Conservation (phyloP, 1,140 invertebrate genomes). For the Saccostrea glomerata region DNA sequence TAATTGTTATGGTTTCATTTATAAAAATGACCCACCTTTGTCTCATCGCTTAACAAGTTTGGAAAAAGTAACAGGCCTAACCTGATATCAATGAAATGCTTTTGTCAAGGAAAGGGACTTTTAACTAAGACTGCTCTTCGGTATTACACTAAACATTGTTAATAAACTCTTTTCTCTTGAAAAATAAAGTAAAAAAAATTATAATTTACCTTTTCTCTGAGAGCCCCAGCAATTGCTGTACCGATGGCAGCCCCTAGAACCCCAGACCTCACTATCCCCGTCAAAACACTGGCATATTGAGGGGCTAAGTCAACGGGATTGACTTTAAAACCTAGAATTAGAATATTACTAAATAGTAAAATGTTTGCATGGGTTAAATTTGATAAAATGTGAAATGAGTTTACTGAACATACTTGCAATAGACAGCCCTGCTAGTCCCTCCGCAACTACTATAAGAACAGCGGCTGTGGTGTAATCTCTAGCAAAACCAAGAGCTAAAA, state of each 20-base stretch:
- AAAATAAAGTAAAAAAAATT: too few relatives aligned
- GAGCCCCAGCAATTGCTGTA: conserved; percentile 52
- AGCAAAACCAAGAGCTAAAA: conserved; percentile 55
- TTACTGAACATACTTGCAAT: conserved; percentile 57
- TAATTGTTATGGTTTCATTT: too few relatives aligned
- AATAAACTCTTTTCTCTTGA: too few relatives aligned
- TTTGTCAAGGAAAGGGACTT: too few relatives aligned
- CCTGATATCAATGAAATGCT: too few relatives aligned
- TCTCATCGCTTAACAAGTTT: too few relatives aligned
- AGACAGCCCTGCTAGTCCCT: conserved; percentile 62
- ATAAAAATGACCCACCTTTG: too few relatives aligned
- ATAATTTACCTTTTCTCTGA: conserved; percentile 35
- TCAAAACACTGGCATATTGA: conserved; percentile 64
- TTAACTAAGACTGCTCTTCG: too few relatives aligned
- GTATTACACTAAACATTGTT: too few relatives aligned
- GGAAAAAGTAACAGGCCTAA: too few relatives aligned
- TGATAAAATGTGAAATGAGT: neutral
- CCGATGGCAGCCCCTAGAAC: conserved; percentile 61
- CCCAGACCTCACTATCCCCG: conserved; percentile 63
- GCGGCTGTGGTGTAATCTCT: conserved; percentile 35
- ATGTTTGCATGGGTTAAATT: neutral
- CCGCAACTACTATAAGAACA: conserved; percentile 56
- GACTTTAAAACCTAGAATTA: conserved; percentile 58
- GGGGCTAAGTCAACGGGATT: conserved; percentile 56
- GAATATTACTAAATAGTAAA: neutral